Conservation (phyloP, 1,140 invertebrate species). For the Prorops nasuta region DNA sequence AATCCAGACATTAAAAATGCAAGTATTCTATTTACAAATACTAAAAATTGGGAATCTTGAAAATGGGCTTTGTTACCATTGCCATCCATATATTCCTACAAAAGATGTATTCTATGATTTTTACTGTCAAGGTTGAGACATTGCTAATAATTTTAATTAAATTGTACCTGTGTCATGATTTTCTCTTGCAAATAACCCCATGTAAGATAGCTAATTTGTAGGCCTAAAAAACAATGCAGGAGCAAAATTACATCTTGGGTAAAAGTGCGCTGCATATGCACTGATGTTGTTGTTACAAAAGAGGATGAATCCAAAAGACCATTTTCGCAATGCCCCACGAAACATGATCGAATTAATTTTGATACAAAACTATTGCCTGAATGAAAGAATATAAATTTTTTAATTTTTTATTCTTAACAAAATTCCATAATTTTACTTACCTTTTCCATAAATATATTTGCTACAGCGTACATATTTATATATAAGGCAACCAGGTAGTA, state of each 20-base stretch:
- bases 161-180: constrained; percentile 77
- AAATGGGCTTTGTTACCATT: constrained; percentile 69
- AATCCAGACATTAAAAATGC: constrained; percentile 75
- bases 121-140: no score
- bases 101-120: constrained; percentile 13
- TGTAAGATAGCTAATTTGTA: constrained; percentile 87
- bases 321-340: constrained; percentile 60
- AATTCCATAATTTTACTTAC: constrained; percentile 56
- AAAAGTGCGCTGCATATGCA: constrained; percentile 45
- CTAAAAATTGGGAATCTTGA: constrained; percentile 91
- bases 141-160: no score
- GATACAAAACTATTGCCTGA: constrained; percentile 60
- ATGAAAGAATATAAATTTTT: constrained; percentile 12
- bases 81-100: constrained; percentile 67
- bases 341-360: constrained; percentile 63
- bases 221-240: constrained; percentile 79
- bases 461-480: constrained; percentile 79
- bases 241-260: constrained; percentile 63
- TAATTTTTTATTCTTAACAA: constrained; percentile 9
- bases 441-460: constrained; percentile 78
- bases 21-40: constrained; percentile 89
- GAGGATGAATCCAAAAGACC: constrained; percentile 44
- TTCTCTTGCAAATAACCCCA: constrained; percentile 96
- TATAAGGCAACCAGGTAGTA: constrained; percentile 82
- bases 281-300: constrained; percentile 33